Evolutionary conservation across 2,797 vertebrate species (phyloP).

Genomic region (Salmo trutta): DNA sequence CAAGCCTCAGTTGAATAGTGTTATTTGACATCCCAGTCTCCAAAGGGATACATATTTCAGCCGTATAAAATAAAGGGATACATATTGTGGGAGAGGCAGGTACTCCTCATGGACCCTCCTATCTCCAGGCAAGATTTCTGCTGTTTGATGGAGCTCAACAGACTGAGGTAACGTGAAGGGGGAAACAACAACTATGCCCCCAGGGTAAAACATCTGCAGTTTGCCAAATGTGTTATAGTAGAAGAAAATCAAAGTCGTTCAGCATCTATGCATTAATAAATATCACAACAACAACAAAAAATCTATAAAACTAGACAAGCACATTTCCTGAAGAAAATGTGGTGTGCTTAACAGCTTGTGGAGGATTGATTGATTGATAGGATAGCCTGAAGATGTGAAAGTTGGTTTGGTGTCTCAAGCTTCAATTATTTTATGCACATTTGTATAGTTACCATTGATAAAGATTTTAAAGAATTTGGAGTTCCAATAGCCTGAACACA

Average conservation of each 20-base stretch:
- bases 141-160: slow-evolving; percentile 64
- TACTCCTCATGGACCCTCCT: slow-evolving; percentile 39
- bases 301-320: slow-evolving; percentile 21
- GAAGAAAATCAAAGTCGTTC: slow-evolving; percentile 25
- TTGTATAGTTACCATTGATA: no score
- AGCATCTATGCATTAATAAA: slow-evolving; percentile 18
- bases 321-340: slow-evolving; percentile 23
- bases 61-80: slow-evolving; percentile 58
- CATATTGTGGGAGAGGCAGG: slow-evolving; percentile 21
- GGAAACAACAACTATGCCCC: slow-evolving; percentile 28
- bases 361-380: background rate
- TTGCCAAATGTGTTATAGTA: slow-evolving; percentile 33
- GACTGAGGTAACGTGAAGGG: slow-evolving; percentile 53
- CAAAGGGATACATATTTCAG: slow-evolving; percentile 45
- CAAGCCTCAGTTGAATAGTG: slow-evolving; percentile 18
- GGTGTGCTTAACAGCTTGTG: background rate
- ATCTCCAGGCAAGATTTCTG: slow-evolving; percentile 62
- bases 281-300: slow-evolving; percentile 6
- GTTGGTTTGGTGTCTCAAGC: no score
- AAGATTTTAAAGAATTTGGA: no score
- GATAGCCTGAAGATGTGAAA: no score
- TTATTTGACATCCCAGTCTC: slow-evolving; percentile 56
- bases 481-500: no score
- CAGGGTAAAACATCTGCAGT: slow-evolving; percentile 43
- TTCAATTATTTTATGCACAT: no score